These are phyloP conservation scores for Empidonax traillii DNA, from an alignment of 2,113 vertebrate genomes.

Conservation along the genomic window DNA sequence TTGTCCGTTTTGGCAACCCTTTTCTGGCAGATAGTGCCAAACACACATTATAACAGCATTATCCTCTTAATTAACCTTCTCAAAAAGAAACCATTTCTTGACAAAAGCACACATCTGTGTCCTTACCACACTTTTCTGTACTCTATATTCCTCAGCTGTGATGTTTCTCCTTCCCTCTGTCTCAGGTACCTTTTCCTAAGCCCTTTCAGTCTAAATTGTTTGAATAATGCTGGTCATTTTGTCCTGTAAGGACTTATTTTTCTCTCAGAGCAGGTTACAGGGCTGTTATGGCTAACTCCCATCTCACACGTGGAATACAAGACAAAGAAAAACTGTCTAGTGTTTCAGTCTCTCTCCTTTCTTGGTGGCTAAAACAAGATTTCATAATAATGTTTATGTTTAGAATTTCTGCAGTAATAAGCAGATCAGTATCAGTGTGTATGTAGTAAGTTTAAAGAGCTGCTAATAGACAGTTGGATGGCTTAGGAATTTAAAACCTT, in stretches of 20 bases:
- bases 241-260: not conserved
- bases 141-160: not conserved
- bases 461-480: constrained; percentile 43
- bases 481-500: constrained; percentile 54
- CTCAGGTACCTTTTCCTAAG: not conserved
- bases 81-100: not conserved
- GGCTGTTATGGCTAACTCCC: constrained; percentile 7
- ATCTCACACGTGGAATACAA: not conserved
- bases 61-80: not conserved
- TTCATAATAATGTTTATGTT: constrained; percentile 61
- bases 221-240: constrained; percentile 8
- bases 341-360: not conserved
- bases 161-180: not conserved
- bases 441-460: constrained; percentile 48
- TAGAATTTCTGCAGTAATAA: constrained; percentile 64
- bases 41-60: not conserved
- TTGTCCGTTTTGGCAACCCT: not conserved
- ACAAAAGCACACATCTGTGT: not conserved
- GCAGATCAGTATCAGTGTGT: constrained; percentile 53
- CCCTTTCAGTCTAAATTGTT: not conserved
- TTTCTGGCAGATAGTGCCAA: not conserved
- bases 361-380: constrained; percentile 27
- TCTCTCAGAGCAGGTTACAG: not conserved
- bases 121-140: not conserved
- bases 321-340: constrained; percentile 9